Evolutionary conservation across 1,140 invertebrate species (phyloP).

Genomic region (Zaprionus kolodkinae): DNA sequence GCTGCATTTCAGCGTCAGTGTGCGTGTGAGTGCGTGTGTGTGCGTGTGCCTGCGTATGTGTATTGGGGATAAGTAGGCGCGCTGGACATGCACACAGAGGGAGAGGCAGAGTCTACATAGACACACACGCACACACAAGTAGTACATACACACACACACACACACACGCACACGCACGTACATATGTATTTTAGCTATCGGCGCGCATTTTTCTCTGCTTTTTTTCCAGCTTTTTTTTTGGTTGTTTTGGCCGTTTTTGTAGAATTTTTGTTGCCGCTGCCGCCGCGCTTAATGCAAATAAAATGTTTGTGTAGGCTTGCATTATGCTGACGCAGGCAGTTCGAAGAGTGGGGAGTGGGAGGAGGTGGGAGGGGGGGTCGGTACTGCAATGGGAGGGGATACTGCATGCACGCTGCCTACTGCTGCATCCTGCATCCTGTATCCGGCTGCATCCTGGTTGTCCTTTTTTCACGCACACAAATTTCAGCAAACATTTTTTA

Average conservation of each 20-base stretch:
- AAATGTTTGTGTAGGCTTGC: constrained; percentile 83
- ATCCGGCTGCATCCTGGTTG: constrained; percentile 40
- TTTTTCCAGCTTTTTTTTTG: constrained; percentile 26
- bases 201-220: constrained; percentile 23
- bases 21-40: neutral
- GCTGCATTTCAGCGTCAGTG: constrained; percentile 50
- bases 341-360: neutral
- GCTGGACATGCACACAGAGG: constrained; percentile 32
- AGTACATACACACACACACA: constrained; percentile 1
- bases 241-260: constrained; percentile 33
- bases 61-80: constrained; percentile 74
- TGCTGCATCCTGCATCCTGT: constrained; percentile 10
- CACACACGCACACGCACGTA: neutral
- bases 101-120: constrained; percentile 1
- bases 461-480: constrained; percentile 47
- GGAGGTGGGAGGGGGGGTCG: neutral
- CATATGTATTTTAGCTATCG: constrained; percentile 71
- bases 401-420: neutral
- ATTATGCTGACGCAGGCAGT: constrained; percentile 67
- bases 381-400: neutral
- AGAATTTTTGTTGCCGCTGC: constrained; percentile 40
- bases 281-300: constrained; percentile 78
- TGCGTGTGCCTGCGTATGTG: constrained; percentile 27
- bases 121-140: neutral
- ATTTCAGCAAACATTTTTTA: constrained; percentile 50